These are phyloP conservation scores for Mus pahari DNA, from an alignment of 2,113 vertebrate genomes.

Conservation along the genomic window DNA sequence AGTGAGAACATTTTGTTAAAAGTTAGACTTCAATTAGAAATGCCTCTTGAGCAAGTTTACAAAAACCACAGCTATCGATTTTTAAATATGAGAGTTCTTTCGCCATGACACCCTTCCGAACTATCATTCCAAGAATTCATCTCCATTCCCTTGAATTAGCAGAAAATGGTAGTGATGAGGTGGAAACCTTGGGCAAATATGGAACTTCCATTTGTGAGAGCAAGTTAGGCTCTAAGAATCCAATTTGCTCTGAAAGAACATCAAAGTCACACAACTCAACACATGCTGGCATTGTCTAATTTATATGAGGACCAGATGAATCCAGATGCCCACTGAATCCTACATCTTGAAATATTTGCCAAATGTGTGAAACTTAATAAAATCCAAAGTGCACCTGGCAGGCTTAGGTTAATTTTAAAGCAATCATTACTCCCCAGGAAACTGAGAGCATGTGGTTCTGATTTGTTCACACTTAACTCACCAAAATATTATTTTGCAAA, in stretches of 20 bases:
- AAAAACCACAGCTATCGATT: background rate
- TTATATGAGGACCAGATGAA: slow-evolving; percentile 67
- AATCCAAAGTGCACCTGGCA: slow-evolving; percentile 75
- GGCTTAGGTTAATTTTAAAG: slow-evolving; percentile 77
- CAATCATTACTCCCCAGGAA: slow-evolving; percentile 72
- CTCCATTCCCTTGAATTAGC: slow-evolving; percentile 28
- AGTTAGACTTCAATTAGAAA: background rate
- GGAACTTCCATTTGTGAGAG: slow-evolving; percentile 70
- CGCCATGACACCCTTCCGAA: background rate
- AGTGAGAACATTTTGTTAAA: background rate
- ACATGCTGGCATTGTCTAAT: slow-evolving; percentile 59
- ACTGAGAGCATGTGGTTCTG: slow-evolving; percentile 77
- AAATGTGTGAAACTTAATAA: slow-evolving; percentile 74
- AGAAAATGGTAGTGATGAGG: slow-evolving; percentile 56
- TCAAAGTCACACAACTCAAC: slow-evolving; percentile 67
- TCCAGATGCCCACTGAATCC: slow-evolving; percentile 69
- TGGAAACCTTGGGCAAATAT: slow-evolving; percentile 21
- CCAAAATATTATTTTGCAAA: slow-evolving; percentile 75
- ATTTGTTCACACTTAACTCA: slow-evolving; percentile 80
- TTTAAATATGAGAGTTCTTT: slow-evolving; percentile 12
- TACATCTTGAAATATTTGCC: slow-evolving; percentile 76
- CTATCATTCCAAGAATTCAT: slow-evolving; percentile 32
- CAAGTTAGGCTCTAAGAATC: background rate
- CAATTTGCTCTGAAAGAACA: slow-evolving; percentile 66
- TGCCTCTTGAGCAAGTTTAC: background rate